Base-by-base conservation (phyloP, 2,113 vertebrate genomes). In the Calidris pygmaea region DNA sequence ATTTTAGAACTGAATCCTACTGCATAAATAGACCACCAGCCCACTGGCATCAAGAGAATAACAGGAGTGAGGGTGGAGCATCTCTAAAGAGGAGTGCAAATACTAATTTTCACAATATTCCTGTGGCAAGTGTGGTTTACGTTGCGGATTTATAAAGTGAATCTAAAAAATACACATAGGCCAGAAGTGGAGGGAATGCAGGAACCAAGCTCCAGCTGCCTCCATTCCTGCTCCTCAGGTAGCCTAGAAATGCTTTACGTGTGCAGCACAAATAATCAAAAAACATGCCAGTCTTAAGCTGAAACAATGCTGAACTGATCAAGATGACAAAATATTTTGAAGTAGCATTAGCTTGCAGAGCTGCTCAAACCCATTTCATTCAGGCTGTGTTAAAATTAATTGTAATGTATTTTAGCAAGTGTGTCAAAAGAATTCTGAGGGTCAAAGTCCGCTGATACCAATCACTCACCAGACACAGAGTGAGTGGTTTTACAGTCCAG, bases 371-470 rank as follows among this genome's bases (percentile, higher is more conserved):
- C 53, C 66, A 21, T 81, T 62, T 84, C 3, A 0, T 76, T 93
- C 65, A 59, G 67, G 39, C 70, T 78, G 65, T 75, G 75, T 60
- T 83, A 87, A 78, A 93, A 94, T 73, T 76, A 72, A 62, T 90
- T 79, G 55, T 71, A 89, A 80, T 71, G 37, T 27, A 55, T 96
- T 96, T 97, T 83, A 94, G 68, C 74, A 94, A 82, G 52, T 12
- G 53, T 62, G 59, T 52, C 85, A 68, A 78, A 86, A 73, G 72
- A 89, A 87, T 81, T 80, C 53, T 65, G 47, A 86, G 48, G 79
- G 63, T 45, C 81, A 58, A 76, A 95, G 43, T 47, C n/a, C 48
- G 37, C 73, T 77, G 80, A 56, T 76, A 72, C 52, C 84, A 87
- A 67, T 89, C 86, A 71, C 43, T 81, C 37, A 37, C 15, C 29